Evolutionary conservation across 2,797 vertebrate genomes (phyloP), one percentile per base, ranked within the genome.

Genomic region (Propithecus deckenii): DNA sequence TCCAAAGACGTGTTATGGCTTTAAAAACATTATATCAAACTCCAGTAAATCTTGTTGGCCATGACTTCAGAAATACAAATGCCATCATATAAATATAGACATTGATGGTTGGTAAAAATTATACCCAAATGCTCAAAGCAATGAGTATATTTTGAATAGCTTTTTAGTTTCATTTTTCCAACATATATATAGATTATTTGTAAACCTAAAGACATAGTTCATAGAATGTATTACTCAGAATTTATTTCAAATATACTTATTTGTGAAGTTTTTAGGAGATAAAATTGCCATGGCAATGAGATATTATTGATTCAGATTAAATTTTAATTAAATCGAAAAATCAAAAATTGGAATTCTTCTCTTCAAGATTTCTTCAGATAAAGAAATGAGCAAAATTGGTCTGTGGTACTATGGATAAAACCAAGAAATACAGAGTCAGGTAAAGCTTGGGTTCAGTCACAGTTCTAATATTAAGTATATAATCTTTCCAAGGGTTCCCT

Each of bases 1-100:
- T 83, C 20, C 94, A 97, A 97, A 71, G 17, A 87, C 12, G 35
- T 81, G 11, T n/a, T 92, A 32, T 67, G 83, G n/a, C 65, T 90
- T 55, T 69, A 59, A 1, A 3, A 96, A 46, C 43, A 89, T 41
- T 32, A 22, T 0, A 0, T 43, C 5, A 84, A 91, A 97, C 14
- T 88, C 0, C 11, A 90, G 0, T 79, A 92, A 81, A 52, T 61
- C 32, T 94, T 74, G 5, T 13, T 88, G 48, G 41, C 12, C 41
- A 74, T 59, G 20, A 87, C 59, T 76, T 79, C n/a, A 85, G 12
- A 86, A 74, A 30, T 61, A 85, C 38, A 0, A 76, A n/a, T 35
- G 2, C 32, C 9, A 13, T 83, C 14, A 61, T 15, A n/a, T 38
- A 83, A 69, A 20, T 12, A 20, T 4, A 3, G 0, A 52, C 0